phyloP scores from a whole-genome alignment of 64 coral and sea anemone species.

The Trachythela sp. region DNA sequence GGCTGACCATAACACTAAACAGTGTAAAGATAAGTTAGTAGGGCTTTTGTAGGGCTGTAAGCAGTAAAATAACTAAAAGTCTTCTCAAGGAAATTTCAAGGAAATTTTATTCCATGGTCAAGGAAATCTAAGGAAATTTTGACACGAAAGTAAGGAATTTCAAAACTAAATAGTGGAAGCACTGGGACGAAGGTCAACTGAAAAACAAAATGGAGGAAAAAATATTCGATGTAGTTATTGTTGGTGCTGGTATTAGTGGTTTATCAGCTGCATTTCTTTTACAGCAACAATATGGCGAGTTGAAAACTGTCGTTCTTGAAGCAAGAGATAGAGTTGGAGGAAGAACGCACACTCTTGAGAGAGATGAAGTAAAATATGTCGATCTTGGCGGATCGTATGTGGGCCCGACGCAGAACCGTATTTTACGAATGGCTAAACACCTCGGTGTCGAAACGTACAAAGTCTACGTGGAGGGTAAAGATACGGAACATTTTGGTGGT shows the following conservation, averaged over 20 bases:
- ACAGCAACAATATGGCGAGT: neutral
- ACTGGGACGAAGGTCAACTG: too few species aligned
- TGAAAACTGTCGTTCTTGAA: neutral
- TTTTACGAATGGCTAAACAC: neutral
- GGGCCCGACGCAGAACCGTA: neutral
- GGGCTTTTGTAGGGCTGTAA: too few species aligned
- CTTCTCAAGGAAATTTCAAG: too few species aligned
- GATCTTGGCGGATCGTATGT: slow-evolving; percentile 8
- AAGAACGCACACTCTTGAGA: slow-evolving; percentile 5
- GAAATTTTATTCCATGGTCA: too few species aligned
- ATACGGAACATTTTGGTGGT: neutral
- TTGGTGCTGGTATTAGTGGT: slow-evolving; percentile 10
- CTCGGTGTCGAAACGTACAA: neutral
- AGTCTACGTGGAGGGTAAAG: neutral
- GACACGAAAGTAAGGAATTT: too few species aligned
- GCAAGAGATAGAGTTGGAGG: slow-evolving; percentile 11
- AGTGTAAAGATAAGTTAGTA: too few species aligned
- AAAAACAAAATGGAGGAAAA: slow-evolving; percentile 6
- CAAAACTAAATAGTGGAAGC: too few species aligned
- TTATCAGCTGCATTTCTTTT: neutral
- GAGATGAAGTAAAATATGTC: neutral
- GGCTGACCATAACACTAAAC: too few species aligned
- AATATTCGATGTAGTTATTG: neutral
- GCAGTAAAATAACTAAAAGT: too few species aligned
- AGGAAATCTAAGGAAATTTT: too few species aligned